Percentiles rank a stretch among this genome's conserved stretches.
Evolutionary conservation across 2,113 vertebrate genomes (phyloP).

Genomic region (Eudorcas thomsonii): DNA sequence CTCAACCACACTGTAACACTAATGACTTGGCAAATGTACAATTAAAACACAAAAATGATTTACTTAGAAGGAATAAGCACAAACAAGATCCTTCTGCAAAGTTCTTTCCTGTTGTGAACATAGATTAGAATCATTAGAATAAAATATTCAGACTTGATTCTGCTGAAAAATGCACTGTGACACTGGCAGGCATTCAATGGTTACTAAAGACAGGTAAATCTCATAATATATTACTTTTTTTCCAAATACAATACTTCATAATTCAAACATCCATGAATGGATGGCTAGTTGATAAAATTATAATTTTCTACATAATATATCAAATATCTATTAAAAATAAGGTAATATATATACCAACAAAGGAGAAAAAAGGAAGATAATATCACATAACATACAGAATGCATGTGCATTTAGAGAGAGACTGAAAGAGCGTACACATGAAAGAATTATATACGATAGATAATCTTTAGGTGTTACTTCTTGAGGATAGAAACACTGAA

Average conservation of each 20-base stretch:
- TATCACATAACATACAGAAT: not conserved
- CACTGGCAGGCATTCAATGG: not conserved
- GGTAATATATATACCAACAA: not conserved
- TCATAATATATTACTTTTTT: not conserved
- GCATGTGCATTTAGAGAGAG: not conserved
- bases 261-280: not conserved
- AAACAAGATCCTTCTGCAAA: not conserved
- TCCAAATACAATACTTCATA: not conserved
- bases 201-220: constrained; percentile 19
- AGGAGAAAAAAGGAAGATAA: not conserved
- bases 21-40: not conserved
- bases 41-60: not conserved
- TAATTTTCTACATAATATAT: not conserved
- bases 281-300: not conserved
- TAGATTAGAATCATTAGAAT: not conserved
- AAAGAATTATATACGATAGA: not conserved
- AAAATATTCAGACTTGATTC: not conserved
- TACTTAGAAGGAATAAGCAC: not conserved
- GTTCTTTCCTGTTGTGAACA: not conserved
- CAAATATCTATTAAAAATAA: not conserved
- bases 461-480: not conserved
- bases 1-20: not conserved
- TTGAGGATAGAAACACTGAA: not conserved
- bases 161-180: not conserved
- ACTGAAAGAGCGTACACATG: not conserved